phyloP scores from a whole-genome alignment of 1,140 invertebrate species.

The Teleogryllus occipitalis region DNA sequence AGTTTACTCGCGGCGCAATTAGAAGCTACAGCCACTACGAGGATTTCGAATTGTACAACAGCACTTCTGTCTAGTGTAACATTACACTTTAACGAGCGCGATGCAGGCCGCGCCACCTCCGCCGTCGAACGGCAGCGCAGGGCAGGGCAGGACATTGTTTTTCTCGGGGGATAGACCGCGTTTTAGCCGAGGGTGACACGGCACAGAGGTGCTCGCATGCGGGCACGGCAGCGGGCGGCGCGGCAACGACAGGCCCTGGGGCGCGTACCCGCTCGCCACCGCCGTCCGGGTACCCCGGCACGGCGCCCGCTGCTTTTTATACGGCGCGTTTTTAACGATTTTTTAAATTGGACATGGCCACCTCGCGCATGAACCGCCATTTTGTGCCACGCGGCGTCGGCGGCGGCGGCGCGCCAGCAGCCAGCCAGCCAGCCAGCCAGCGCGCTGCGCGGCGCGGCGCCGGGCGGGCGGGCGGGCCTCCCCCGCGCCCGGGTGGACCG shows the following conservation, averaged over 20 bases:
- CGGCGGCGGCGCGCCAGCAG: too few relatives aligned
- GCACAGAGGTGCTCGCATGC: too few relatives aligned
- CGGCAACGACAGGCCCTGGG: too few relatives aligned
- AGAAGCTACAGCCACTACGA: background rate
- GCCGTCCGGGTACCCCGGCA: background rate
- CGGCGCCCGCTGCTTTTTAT: background rate
- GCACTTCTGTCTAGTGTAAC: background rate
- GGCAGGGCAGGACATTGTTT: too few relatives aligned
- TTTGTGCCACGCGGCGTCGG: background rate
- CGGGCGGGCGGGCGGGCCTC: too few relatives aligned
- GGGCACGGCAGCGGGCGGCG: too few relatives aligned
- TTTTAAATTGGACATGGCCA: background rate
- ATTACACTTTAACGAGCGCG: background rate
- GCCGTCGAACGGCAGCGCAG: background rate
- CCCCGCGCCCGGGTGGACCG: too few relatives aligned
- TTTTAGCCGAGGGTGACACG: too few relatives aligned
- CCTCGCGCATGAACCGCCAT: background rate
- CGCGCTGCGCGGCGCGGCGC: too few relatives aligned
- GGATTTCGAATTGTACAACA: background rate
- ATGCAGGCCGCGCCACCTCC: background rate
- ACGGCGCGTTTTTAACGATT: background rate
- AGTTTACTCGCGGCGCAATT: background rate
- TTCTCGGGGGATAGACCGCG: too few relatives aligned
- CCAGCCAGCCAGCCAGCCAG: background rate
- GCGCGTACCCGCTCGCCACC: too few relatives aligned